Conservation (phyloP, 2,797 vertebrate genomes). For the Crenichthys baileyi region DNA sequence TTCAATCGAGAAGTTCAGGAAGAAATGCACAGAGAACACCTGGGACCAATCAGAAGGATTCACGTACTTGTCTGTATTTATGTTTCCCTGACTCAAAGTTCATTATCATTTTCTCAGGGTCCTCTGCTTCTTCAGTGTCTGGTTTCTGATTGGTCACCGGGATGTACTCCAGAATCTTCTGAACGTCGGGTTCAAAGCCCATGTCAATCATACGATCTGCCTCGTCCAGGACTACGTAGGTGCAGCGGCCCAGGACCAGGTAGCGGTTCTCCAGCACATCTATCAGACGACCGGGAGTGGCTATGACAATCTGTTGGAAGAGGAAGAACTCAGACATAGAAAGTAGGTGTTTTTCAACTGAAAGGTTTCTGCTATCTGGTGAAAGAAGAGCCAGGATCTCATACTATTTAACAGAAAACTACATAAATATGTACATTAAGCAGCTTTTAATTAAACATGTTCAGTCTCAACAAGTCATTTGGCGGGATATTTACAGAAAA, state of each 20-base stretch:
- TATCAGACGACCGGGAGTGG: slow-evolving; percentile 94
- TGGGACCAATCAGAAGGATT: not conserved
- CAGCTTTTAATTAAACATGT: not conserved
- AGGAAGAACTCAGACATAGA: not conserved
- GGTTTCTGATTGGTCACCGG: slow-evolving; percentile 98
- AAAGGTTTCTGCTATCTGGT: not conserved
- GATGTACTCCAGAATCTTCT: slow-evolving; percentile 99
- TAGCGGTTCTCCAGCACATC: slow-evolving; percentile 98
- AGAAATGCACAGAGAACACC: not conserved
- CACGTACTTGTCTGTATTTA: slow-evolving; percentile 95
- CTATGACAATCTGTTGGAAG: slow-evolving; percentile 90
- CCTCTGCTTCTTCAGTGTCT: slow-evolving; percentile 96
- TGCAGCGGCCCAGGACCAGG: slow-evolving; percentile 96
- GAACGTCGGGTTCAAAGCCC: slow-evolving; percentile 98
- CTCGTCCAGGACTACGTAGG: slow-evolving; percentile 96
- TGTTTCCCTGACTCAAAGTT: slow-evolving; percentile 98
- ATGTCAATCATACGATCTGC: slow-evolving; percentile 99
- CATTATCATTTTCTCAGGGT: slow-evolving; percentile 96
- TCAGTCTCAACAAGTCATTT: not conserved
- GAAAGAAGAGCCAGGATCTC: not conserved
- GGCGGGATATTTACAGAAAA: too few relatives aligned
- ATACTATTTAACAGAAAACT: not conserved
- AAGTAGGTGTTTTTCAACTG: not conserved
- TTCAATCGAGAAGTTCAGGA: not conserved
- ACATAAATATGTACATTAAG: not conserved